Evolutionary conservation across 2,797 vertebrate species (phyloP).

Genomic region (Melanotaenia maccullochi): DNA sequence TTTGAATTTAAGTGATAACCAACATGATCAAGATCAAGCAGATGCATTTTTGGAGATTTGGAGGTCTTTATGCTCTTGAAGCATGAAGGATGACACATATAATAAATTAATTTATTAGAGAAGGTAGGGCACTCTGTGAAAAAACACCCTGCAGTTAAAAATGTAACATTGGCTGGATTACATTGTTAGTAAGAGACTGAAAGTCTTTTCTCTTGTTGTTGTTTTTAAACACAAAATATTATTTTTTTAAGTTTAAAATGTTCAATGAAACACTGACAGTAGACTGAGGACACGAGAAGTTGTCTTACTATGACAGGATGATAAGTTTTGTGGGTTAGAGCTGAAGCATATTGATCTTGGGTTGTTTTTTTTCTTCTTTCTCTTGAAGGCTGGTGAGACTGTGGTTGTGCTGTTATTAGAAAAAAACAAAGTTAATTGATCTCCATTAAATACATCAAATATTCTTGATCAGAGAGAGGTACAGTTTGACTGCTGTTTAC

Average conservation of each 20-base stretch:
- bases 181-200: constrained; percentile 26
- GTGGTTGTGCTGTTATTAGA: constrained; percentile 4
- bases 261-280: constrained; percentile 17
- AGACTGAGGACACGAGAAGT: constrained; percentile 6
- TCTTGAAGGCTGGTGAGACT: constrained; percentile 12
- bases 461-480: not conserved
- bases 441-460: not conserved
- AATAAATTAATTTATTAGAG: constrained; percentile 26
- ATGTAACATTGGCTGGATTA: constrained; percentile 32
- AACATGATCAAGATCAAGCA: constrained; percentile 2
- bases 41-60: not conserved
- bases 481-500: not conserved
- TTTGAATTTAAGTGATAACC: not conserved
- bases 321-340: constrained; percentile 31
- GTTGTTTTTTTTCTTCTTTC: constrained; percentile 27
- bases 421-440: constrained; percentile 36
- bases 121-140: constrained; percentile 27
- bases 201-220: constrained; percentile 14
- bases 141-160: constrained; percentile 26
- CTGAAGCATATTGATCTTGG: constrained; percentile 44
- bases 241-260: not conserved
- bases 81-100: constrained; percentile 26
- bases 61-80: not conserved
- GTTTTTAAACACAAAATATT: constrained; percentile 9
- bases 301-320: constrained; percentile 6